Evolutionary conservation across 2,888 invertebrate species (phyloP), one percentile per base, ranked within the genome.

Genomic region (Drosophila longiperda): DNA sequence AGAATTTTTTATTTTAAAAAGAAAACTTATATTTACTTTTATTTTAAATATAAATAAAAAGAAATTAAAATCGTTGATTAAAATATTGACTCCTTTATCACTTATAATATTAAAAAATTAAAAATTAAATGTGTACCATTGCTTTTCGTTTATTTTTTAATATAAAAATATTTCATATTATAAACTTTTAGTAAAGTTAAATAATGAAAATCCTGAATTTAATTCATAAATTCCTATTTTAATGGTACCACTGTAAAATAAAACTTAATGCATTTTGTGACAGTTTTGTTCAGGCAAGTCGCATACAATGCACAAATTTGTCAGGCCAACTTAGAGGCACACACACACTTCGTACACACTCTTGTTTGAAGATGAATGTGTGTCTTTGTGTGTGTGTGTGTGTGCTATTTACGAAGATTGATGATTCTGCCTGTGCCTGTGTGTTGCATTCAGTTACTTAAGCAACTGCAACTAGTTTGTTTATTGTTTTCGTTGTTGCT

Each of bases 341-440:
- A 36, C 36, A 42, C 33, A 36, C 36, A 42, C 33, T 38, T 12
- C 11, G 17, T 36, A 33, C 17, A 42, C 26, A 38, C 23, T 36
- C n/a, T n/a, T 17, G 15, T 20, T 29, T 66, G 53, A 45, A 20
- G 32, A 26, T 62, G 32, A 69, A 36, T 29, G 11, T 53, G 9
- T 52, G 11, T 57, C n/a, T 53, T 5, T 52, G 9, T 57, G 23
- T 69, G 23, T 68, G 48, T 58, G 11, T 66, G 67, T 69, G 59
- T 70, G 72, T 82, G 80, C 67, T 72, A 83, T 69, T 50, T 72
- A 87, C 89, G 89, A 83, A 89, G 83, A 83, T 83, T 71, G 89
- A 83, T 83, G 84, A 66, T 6, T 29, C 29, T 29, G 29, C 5
- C 48, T 66, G 53, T 67, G 45, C 78, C 79, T 71, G 61, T 69